Base-by-base conservation (phyloP, 2,888 invertebrate species). In the Ornithoptera alexandrae region DNA sequence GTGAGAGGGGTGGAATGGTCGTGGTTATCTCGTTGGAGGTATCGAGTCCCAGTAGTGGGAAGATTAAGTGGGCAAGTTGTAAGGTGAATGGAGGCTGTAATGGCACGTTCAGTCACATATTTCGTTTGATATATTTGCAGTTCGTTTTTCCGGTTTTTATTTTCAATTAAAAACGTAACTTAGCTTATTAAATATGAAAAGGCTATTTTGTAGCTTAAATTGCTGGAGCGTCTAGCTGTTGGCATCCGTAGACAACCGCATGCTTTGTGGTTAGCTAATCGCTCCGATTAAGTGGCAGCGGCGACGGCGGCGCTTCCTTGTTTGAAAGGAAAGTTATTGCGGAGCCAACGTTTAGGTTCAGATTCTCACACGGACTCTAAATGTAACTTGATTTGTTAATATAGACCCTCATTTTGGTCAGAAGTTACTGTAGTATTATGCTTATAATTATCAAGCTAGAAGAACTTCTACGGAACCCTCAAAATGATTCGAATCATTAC, bases 211-310 rank as follows among this genome's bases (percentile, higher is more conserved):
- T 57, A 42, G 30, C 22, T 30, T 62, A 36, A 69, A 65, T 30
- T 65, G 69, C n/a, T 69, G 57, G 62, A 61, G 65, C 69, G 7
- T 50, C 64, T 42, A 42, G 65, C n/a, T 30, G 30, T 61, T 42
- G 46, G 42, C 60, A 42, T 62, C 62, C 30, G 30, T 30, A 58
- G 59, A 62, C 42, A 69, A 65, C 62, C 69, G 62, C 69, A 42
- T 56, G 62, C 62, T 57, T 65, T 69, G 65, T 42, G 69, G 69
- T 62, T n/a, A 65, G 65, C 65, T 69, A 69, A 69, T 69, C 24
- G 62, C 69, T 10, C 57, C 62, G 46, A 65, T 69, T 65, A 69
- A 65, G 61, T 58, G 65, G 65, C 42, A 1, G 22, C 22, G 22
- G 22, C 22, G 30, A 62, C 61, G 65, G 58, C 62, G 65, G 50